These are phyloP conservation scores for Cistogaster globosa DNA, from an alignment of 2,888 invertebrate genomes.

Conservation along the genomic window DNA sequence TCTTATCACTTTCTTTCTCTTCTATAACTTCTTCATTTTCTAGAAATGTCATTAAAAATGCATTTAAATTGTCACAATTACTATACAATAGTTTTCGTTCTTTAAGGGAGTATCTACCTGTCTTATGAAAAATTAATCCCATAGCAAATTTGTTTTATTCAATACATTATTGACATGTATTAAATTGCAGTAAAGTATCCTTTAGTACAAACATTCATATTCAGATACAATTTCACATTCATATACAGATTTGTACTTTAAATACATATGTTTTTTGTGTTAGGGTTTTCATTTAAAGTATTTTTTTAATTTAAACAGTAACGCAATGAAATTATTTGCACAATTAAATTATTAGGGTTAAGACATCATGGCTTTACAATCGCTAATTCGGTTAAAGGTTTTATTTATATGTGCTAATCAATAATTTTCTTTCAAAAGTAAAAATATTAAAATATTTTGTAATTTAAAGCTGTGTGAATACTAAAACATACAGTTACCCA, in stretches of 20 bases:
- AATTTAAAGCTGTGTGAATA: no score
- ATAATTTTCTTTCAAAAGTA: no score
- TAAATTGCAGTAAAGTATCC: slow-evolving; percentile 20
- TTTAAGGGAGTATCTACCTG: slow-evolving; percentile 5
- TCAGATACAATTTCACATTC: neutral
- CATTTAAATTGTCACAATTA: slow-evolving; percentile 51
- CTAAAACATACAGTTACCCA: no score
- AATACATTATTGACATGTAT: slow-evolving; percentile 28
- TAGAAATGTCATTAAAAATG: slow-evolving; percentile 52
- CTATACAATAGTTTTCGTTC: neutral
- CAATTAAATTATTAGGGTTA: no score
- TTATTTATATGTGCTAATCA: no score
- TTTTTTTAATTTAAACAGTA: no score
- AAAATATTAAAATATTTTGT: no score
- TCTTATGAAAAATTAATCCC: slow-evolving; percentile 16
- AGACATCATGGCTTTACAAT: no score
- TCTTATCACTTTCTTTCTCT: slow-evolving; percentile 5
- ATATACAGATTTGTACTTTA: no score
- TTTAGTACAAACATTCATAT: neutral
- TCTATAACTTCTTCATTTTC: slow-evolving; percentile 16
- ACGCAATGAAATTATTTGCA: no score
- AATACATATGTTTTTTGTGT: neutral
- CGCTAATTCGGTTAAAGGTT: no score
- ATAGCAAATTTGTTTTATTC: neutral
- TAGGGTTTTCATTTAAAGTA: no score